phyloP scores from a whole-genome alignment of 2,113 vertebrate species.

The Campylomormyrus numenius region DNA sequence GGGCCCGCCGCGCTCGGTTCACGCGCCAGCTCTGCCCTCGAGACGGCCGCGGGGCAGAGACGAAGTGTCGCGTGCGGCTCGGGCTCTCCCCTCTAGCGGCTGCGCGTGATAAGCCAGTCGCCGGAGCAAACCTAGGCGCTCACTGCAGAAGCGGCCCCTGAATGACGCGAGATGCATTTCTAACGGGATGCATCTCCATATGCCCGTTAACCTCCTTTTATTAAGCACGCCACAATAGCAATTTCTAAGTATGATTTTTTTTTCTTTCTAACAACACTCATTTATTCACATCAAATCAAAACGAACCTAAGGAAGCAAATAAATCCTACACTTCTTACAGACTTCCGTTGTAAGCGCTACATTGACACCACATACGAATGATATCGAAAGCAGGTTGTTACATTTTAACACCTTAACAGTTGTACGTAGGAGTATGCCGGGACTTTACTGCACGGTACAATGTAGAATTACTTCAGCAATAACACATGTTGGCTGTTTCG shows the following conservation, averaged over 20 bases:
- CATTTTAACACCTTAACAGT: background rate
- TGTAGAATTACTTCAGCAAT: background rate
- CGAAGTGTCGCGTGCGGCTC: background rate
- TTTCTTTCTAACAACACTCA: background rate
- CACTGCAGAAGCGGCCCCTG: background rate
- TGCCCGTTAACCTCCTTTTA: background rate
- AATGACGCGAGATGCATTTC: background rate
- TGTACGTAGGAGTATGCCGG: background rate
- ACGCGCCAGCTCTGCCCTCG: constrained; percentile 30
- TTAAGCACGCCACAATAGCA: background rate
- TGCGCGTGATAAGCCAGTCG: background rate
- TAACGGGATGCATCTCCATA: background rate
- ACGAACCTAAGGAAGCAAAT: background rate
- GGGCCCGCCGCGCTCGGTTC: constrained; percentile 32
- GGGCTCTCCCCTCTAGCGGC: background rate
- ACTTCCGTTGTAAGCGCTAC: background rate
- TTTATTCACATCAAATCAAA: background rate
- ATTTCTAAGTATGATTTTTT: background rate
- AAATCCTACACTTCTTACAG: background rate
- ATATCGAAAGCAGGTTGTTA: background rate
- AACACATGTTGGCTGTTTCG: background rate
- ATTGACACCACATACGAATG: background rate
- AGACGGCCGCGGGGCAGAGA: constrained; percentile 50
- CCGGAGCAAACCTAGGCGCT: background rate
- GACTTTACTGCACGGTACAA: background rate